A percentile compares a stretch with the other conserved stretches of the same genome.
Evolutionary conservation across 2,113 vertebrate species (phyloP).

Genomic region (Atlantisia rogersi): DNA sequence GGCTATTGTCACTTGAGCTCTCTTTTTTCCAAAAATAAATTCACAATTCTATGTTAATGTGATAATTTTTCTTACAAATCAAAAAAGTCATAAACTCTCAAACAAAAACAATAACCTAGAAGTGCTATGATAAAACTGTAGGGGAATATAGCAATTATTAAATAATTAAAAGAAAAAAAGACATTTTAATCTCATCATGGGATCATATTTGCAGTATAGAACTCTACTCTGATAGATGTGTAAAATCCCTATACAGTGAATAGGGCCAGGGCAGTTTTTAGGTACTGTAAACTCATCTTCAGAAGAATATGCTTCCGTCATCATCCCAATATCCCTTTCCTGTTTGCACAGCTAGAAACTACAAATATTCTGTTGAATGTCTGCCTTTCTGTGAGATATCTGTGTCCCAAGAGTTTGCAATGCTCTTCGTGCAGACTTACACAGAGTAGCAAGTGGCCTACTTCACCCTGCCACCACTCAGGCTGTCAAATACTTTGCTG

Average conservation of each 20-base stretch:
- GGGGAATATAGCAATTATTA: not conserved
- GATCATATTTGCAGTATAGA: not conserved
- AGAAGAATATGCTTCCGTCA: fast-evolving
- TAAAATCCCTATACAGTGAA: not conserved
- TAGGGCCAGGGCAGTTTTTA: not conserved
- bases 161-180: not conserved
- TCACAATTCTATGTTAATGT: not conserved
- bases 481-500: not conserved
- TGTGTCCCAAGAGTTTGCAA: not conserved
- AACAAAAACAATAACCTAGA: not conserved
- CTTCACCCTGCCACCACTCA: not conserved
- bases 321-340: not conserved
- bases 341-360: not conserved
- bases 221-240: not conserved
- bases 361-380: not conserved
- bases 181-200: not conserved
- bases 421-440: not conserved
- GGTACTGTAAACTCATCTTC: not conserved
- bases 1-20: not conserved
- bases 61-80: not conserved
- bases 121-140: not conserved
- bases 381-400: not conserved
- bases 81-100: too few species aligned
- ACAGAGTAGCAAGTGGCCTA: not conserved
- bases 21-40: not conserved